These are phyloP conservation scores for Smutsia gigantea DNA, from an alignment of 2,797 vertebrate genomes.

Conservation along the genomic window DNA sequence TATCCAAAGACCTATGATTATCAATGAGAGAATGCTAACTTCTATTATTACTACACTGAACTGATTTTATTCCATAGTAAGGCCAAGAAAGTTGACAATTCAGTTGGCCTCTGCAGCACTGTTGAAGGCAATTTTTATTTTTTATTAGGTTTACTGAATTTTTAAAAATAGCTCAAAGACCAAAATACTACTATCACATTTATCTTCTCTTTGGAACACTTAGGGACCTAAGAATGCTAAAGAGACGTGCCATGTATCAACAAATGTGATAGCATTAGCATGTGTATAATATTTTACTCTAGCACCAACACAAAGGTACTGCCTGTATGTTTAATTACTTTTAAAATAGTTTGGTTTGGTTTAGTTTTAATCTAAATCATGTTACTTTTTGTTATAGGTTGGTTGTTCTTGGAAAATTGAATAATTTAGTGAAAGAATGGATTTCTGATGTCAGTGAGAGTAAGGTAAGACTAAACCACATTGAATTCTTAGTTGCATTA, in stretches of 20 bases:
- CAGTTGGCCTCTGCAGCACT: conserved; percentile 16
- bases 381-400: conserved; percentile 87
- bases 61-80: conserved; percentile 47
- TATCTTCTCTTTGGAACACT: conserved; percentile 40
- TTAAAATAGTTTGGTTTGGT: conserved; percentile 11
- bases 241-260: conserved; percentile 16
- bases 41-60: neutral
- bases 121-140: conserved; percentile 60
- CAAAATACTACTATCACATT: conserved; percentile 21
- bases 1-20: neutral
- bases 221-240: conserved; percentile 38
- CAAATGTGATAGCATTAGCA: conserved; percentile 16
- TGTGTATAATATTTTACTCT: conserved; percentile 12
- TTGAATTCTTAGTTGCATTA: conserved; percentile 53
- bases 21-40: conserved; percentile 19
- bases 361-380: conserved; percentile 53
- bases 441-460: conserved; percentile 95
- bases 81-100: conserved; percentile 45
- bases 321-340: conserved; percentile 34
- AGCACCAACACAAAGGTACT: neutral
- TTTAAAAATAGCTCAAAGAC: conserved; percentile 62
- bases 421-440: conserved; percentile 97
- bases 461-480: conserved; percentile 90
- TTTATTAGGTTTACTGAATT: conserved; percentile 56
- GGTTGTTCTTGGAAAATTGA: conserved; percentile 95